Evolutionary conservation across 2,888 invertebrate species (phyloP).

Genomic region (Ochropleura leucogaster): DNA sequence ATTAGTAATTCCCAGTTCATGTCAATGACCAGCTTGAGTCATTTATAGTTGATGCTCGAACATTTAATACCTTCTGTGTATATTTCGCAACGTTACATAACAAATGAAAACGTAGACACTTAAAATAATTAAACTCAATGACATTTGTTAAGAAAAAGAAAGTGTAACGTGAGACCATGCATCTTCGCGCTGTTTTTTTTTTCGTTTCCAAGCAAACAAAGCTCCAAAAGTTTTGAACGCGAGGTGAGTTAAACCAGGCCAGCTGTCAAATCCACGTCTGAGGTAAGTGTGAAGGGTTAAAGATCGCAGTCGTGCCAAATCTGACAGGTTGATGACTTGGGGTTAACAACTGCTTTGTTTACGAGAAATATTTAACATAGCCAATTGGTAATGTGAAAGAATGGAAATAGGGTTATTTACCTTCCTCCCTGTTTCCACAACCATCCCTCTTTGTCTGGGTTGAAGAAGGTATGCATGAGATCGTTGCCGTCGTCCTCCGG

Average conservation of each 20-base stretch:
- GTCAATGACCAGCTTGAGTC: constrained; percentile 17
- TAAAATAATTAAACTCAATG: constrained; percentile 31
- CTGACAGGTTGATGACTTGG: not conserved
- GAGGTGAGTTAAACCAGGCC: constrained; percentile 35
- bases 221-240: constrained; percentile 17
- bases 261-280: constrained; percentile 19
- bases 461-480: constrained; percentile 99
- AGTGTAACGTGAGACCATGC: constrained; percentile 52
- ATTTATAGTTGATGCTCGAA: not conserved
- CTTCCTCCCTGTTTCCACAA: constrained; percentile 98
- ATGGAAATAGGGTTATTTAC: constrained; percentile 71
- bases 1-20: constrained; percentile 10
- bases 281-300: constrained; percentile 41
- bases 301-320: constrained; percentile 38
- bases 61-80: constrained; percentile 4
- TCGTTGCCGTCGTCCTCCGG: constrained; percentile 99
- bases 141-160: constrained; percentile 43
- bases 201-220: constrained; percentile 33
- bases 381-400: not conserved
- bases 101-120: constrained; percentile 31
- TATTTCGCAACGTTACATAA: constrained; percentile 36
- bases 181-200: constrained; percentile 34
- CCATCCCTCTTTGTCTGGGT: constrained; percentile 99
- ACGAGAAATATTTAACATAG: not conserved
- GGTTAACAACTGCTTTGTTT: constrained; percentile 11